Evolutionary conservation across 2,888 invertebrate species (phyloP).

Genomic region (Ypsolopha sequella): DNA sequence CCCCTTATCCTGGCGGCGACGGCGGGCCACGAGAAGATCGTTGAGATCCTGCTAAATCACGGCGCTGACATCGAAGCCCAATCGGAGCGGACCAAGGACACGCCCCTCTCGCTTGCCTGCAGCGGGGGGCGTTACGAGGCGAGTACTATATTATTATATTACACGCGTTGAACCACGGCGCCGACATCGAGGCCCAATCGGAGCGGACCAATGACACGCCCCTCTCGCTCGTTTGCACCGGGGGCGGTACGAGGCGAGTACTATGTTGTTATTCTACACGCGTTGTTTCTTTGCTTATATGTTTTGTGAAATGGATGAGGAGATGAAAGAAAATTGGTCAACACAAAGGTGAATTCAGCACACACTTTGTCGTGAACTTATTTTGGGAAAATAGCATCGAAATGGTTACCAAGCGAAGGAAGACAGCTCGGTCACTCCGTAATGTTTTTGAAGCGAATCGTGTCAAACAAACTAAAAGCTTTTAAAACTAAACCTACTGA

Average conservation of each 20-base stretch:
- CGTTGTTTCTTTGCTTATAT: too few relatives aligned
- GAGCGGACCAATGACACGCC: slow-evolving; percentile 99
- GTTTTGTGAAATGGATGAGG: too few relatives aligned
- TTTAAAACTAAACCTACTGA: too few relatives aligned
- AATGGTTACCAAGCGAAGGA: too few relatives aligned
- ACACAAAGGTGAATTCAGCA: not conserved
- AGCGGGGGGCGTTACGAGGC: slow-evolving; percentile 95
- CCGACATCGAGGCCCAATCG: slow-evolving; percentile 99
- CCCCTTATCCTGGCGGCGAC: slow-evolving; percentile 97
- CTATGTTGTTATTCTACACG: too few relatives aligned
- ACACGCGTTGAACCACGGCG: slow-evolving; percentile 90
- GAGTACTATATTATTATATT: not conserved
- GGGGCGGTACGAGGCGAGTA: slow-evolving; percentile 87
- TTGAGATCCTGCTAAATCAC: slow-evolving; percentile 92
- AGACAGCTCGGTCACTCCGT: too few relatives aligned
- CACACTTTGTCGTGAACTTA: too few relatives aligned
- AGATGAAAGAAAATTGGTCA: too few relatives aligned
- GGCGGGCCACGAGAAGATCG: slow-evolving; percentile 85
- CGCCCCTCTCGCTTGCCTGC: slow-evolving; percentile 96
- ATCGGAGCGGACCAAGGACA: slow-evolving; percentile 98
- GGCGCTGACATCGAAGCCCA: slow-evolving; percentile 99
- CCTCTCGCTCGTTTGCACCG: slow-evolving; percentile 95
- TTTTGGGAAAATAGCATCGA: too few relatives aligned
- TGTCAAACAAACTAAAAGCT: too few relatives aligned
- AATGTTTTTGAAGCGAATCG: too few relatives aligned